These are phyloP conservation scores for Rotaria sp. DNA, from an alignment of 2,888 invertebrate species.

Conservation along the genomic window DNA sequence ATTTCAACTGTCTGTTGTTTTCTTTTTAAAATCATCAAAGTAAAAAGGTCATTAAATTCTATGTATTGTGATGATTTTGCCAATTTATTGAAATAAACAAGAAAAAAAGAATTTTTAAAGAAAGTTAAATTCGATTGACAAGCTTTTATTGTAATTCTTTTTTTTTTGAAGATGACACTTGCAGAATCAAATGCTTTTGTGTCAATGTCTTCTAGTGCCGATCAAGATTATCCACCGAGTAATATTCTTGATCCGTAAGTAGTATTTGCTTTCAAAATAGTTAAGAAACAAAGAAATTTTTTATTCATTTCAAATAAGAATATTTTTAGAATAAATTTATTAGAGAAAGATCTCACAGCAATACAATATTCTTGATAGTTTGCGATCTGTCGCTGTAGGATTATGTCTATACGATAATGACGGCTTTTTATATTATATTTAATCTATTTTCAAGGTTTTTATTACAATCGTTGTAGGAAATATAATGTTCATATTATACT, in stretches of 20 bases:
- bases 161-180: neutral
- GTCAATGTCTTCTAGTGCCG: neutral
- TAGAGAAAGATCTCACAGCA: too few relatives aligned
- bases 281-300: too few relatives aligned
- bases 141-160: neutral
- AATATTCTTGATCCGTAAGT: constrained; percentile 26
- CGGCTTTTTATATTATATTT: too few relatives aligned
- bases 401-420: too few relatives aligned
- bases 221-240: constrained; percentile 10
- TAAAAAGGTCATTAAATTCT: neutral
- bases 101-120: neutral
- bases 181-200: neutral
- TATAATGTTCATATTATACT: too few relatives aligned
- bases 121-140: too few relatives aligned
- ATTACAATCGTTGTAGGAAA: too few relatives aligned
- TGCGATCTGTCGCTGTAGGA: too few relatives aligned
- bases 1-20: neutral
- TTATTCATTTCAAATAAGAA: too few relatives aligned
- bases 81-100: neutral
- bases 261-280: neutral
- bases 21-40: neutral
- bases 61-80: neutral
- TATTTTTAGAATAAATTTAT: too few relatives aligned
- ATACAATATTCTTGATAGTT: too few relatives aligned
- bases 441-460: too few relatives aligned